Evolutionary conservation across 1,140 invertebrate genomes (phyloP).

Genomic region (Brachionus plicatilis): DNA sequence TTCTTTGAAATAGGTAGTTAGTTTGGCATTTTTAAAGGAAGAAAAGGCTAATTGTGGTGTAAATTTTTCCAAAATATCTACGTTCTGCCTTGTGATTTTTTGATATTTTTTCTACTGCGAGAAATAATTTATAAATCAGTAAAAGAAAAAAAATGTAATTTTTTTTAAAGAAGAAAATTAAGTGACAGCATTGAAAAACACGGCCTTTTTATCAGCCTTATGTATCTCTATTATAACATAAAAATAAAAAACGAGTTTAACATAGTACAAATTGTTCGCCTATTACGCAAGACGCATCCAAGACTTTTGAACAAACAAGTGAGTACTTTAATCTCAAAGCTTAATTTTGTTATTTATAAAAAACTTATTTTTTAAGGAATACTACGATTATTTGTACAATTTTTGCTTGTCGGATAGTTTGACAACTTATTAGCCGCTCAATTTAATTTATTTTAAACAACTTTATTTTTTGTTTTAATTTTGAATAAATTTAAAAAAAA

Average conservation of each 20-base stretch:
- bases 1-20: no score
- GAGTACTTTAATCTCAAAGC: not conserved
- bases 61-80: no score
- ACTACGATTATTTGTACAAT: constrained; percentile 22
- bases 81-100: no score
- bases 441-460: constrained; percentile 27
- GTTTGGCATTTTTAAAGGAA: no score
- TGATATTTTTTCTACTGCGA: no score
- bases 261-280: not conserved
- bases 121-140: no score
- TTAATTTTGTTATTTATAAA: not conserved
- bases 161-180: not conserved
- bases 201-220: not conserved
- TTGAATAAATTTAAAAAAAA: constrained; percentile 7
- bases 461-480: not conserved
- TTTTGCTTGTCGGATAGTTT: constrained; percentile 6
- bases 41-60: no score
- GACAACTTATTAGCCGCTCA: not conserved
- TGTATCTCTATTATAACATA: not conserved
- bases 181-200: constrained; percentile 9
- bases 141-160: no score
- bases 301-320: not conserved
- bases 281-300: not conserved
- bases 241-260: constrained; percentile 12
- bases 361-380: not conserved